Conservation (phyloP, 2,888 invertebrate species). For the Serrognathus titanus region DNA sequence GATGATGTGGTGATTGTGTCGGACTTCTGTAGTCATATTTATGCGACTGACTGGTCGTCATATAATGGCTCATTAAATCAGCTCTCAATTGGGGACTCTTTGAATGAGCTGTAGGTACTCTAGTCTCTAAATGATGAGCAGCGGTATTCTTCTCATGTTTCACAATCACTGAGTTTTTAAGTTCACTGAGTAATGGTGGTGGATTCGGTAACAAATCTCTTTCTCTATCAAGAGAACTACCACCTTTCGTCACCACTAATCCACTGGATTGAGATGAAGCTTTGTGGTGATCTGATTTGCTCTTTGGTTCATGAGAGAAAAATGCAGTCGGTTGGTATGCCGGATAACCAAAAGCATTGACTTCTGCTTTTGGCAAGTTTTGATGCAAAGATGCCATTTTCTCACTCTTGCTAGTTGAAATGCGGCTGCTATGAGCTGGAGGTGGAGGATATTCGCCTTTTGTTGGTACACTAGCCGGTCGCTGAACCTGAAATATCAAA, state of each 20-base stretch:
- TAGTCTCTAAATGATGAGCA: slow-evolving; percentile 55
- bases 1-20: slow-evolving; percentile 49
- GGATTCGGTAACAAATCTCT: slow-evolving; percentile 58
- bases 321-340: slow-evolving; percentile 52
- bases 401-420: slow-evolving; percentile 38
- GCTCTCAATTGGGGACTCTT: slow-evolving; percentile 58
- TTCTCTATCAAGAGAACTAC: slow-evolving; percentile 37
- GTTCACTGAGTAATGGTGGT: slow-evolving; percentile 65
- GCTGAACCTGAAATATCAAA: slow-evolving; percentile 31
- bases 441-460: slow-evolving; percentile 51
- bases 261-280: slow-evolving; percentile 35
- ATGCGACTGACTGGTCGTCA: slow-evolving; percentile 44
- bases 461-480: slow-evolving; percentile 44
- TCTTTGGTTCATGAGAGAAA: slow-evolving; percentile 57
- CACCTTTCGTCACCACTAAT: slow-evolving; percentile 45
- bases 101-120: slow-evolving; percentile 53
- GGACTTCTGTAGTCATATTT: slow-evolving; percentile 48
- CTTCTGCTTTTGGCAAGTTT: slow-evolving; percentile 60
- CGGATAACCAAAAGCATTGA: slow-evolving; percentile 67
- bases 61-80: slow-evolving; percentile 57
- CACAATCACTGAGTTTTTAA: slow-evolving; percentile 74
- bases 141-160: slow-evolving; percentile 64
- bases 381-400: slow-evolving; percentile 36
- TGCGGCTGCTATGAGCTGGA: slow-evolving; percentile 46
- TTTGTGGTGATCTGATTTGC: slow-evolving; percentile 54